Evolutionary conservation across 1,140 invertebrate genomes (phyloP), one percentile per base, ranked within the genome.

Genomic region (Daktulosphaira vitifoliae): DNA sequence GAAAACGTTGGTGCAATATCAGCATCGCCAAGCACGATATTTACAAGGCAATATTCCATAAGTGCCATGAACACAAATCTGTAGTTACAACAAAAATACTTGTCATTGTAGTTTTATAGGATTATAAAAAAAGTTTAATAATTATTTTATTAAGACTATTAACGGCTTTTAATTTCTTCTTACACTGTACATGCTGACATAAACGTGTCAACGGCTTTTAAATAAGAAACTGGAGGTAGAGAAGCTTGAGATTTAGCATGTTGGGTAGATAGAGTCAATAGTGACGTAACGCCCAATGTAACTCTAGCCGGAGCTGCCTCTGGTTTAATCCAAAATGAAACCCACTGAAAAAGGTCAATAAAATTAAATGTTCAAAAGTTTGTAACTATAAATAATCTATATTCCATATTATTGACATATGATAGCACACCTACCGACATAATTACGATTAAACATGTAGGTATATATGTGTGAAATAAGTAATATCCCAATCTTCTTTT

Each of bases 281-380:
- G 76, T 5, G 89, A 92, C 23, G 90, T 93, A 33, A 94, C 90
- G 3, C 92, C 91, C 0, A 96, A 77, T 0, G 91, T 94, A 0
- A 96, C 91, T 13, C 92, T 78, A 1, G 88, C 89, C 6, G 89
- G 89, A 1, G 88, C 89, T 0, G 88, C 89, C 75, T 92, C 89
- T 0, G 89, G 89, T 73, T 90, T 90, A 68, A 94, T 93, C 90
- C 90, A 94, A 74, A 94, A 94, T 0, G 90, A 92, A 2, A 93
- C 88, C 90, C 90, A 93, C 67, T 68, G 16, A 11, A 23, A 52
- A 48, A 49, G 26, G 25, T 44, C 6, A 64, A 46, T 44, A n/a
- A 25, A 64, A 64, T n/a, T n/a, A n/a, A n/a, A n/a, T n/a, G n/a
- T n/a, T 49, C 8, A 39, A n/a, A n/a, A n/a, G n/a, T n/a, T n/a